phyloP scores from a whole-genome alignment of 2,888 invertebrate genomes.

The Punctoribates punctum region DNA sequence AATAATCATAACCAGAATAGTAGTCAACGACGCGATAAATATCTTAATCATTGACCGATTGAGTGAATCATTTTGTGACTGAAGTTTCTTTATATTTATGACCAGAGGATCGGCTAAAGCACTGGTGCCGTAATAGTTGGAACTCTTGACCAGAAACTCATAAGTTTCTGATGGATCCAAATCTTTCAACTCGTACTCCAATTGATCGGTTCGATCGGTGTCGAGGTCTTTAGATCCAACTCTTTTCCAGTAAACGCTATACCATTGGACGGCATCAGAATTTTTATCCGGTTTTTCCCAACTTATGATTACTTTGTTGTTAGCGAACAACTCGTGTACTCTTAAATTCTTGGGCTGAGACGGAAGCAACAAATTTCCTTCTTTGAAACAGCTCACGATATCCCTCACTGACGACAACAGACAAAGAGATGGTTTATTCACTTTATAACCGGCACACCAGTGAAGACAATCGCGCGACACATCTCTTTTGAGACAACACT shows the following conservation, averaged over 20 bases:
- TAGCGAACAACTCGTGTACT: conserved; percentile 38
- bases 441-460: conserved; percentile 74
- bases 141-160: conserved; percentile 76
- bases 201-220: conserved; percentile 47
- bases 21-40: conserved; percentile 1
- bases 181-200: conserved; percentile 54
- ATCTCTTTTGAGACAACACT: conserved; percentile 73
- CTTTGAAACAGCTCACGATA: conserved; percentile 76
- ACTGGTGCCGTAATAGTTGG: conserved; percentile 57
- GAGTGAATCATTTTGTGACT: not conserved
- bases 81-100: conserved; percentile 34
- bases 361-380: conserved; percentile 69
- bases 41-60: conserved; percentile 27
- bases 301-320: conserved; percentile 54
- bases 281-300: conserved; percentile 80
- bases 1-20: conserved; percentile 15
- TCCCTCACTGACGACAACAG: conserved; percentile 68
- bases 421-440: conserved; percentile 64
- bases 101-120: conserved; percentile 33
- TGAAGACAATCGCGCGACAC: conserved; percentile 77
- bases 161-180: conserved; percentile 70
- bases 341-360: conserved; percentile 70
- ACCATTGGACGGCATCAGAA: conserved; percentile 74
- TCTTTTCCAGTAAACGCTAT: conserved; percentile 71
- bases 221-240: conserved; percentile 42